Evolutionary conservation across 1,140 invertebrate species (phyloP), one percentile per base, ranked within the genome.

Genomic region (Mycetomoellerius zeteki): DNA sequence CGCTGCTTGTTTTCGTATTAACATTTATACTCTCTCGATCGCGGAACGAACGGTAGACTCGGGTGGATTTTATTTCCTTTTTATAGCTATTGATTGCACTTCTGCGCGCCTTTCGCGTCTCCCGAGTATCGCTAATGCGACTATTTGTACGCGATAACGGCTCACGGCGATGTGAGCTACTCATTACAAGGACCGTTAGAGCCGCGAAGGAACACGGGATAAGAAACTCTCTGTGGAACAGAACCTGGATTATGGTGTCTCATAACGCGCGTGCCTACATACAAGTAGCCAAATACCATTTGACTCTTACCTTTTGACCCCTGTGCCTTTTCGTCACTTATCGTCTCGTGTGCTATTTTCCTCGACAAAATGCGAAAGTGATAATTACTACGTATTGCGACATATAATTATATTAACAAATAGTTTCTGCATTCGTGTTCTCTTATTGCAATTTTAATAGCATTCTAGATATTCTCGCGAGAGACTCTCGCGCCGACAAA

Each of bases 131-230:
- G 67, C 60, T 78, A 80, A 85, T 73, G 56, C 54, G 56, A 85
- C 69, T 78, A 89, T 67, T 85, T 86, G 65, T 21, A 71, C 27
- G 30, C 80, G 62, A 81, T 71, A 80, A 71, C 62, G 71, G 14
- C 12, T 52, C 30, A 80, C 47, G 37, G 58, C 37, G 27, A 75
- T 27, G 72, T 71, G 88, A 67, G 82, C 37, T 85, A 85, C 82
- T 89, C 78, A 58, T 92, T 90, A 92, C 82, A 86, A 71, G 33
- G 86, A 90, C 75, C 88, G 91, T 93, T 92, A 91, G 78, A 86
- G 88, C 88, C 86, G 62, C 77, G 75, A 37, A 56, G 27, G 71
- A 75, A 86, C 67, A 54, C 58, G 80, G 86, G 67, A 89, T 90
- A 92, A 92, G 91, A 86, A 90, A 77, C 80, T 86, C 87, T 90